phyloP scores from a whole-genome alignment of 2,113 vertebrate species.

The Spea multiplicata region DNA sequence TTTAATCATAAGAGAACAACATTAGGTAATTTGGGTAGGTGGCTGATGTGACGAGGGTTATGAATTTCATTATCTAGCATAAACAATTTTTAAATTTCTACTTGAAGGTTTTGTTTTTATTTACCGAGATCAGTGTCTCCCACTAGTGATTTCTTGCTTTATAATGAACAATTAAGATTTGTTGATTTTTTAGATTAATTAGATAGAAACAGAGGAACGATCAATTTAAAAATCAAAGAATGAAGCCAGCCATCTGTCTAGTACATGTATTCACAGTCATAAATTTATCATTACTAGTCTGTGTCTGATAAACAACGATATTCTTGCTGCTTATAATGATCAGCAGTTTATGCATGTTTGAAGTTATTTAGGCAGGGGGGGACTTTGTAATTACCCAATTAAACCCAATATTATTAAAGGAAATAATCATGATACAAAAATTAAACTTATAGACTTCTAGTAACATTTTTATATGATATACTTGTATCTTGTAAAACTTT shows the following conservation, averaged over 20 bases:
- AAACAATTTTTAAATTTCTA: background rate
- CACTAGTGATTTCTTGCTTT: slow-evolving; percentile 22
- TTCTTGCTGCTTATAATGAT: slow-evolving; percentile 50
- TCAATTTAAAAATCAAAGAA: slow-evolving; percentile 36
- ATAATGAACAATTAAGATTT: slow-evolving; percentile 30
- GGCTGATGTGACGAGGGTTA: background rate
- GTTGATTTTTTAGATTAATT: slow-evolving; percentile 37
- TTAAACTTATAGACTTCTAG: too few relatives aligned
- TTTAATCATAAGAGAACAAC: background rate
- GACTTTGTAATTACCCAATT: slow-evolving; percentile 15
- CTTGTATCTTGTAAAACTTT: too few relatives aligned
- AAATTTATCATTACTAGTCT: slow-evolving; percentile 37
- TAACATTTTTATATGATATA: too few relatives aligned
- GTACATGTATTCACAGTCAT: slow-evolving; percentile 30
- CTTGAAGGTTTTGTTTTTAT: slow-evolving; percentile 5
- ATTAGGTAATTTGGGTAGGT: too few relatives aligned
- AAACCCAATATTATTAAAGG: background rate
- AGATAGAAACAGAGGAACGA: slow-evolving; percentile 17
- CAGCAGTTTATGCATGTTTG: background rate
- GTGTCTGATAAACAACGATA: slow-evolving; percentile 34
- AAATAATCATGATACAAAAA: too few relatives aligned
- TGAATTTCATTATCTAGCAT: background rate
- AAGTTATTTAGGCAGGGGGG: slow-evolving; percentile 6
- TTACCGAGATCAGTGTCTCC: background rate
- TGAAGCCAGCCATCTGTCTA: slow-evolving; percentile 37